Conservation (phyloP, 2,113 vertebrate genomes). For the Spea multiplicata region DNA sequence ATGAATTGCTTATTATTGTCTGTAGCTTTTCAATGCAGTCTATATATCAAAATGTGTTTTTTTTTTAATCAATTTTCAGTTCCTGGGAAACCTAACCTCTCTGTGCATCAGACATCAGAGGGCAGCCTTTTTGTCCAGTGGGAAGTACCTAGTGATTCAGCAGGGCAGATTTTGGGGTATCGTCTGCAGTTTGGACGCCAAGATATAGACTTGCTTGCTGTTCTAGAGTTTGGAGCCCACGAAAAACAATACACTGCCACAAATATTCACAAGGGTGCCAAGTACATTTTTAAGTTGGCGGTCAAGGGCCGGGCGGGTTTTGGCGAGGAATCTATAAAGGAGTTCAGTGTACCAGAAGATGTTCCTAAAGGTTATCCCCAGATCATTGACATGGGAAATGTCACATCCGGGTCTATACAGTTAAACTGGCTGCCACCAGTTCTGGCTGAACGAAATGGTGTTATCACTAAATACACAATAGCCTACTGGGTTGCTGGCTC, state of each 20-base stretch:
- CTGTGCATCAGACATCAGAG: slow-evolving; percentile 81
- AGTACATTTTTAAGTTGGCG: slow-evolving; percentile 88
- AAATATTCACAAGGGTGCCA: slow-evolving; percentile 85
- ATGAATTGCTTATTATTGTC: too few relatives aligned
- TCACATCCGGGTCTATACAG: slow-evolving; percentile 84
- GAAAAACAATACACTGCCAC: slow-evolving; percentile 75
- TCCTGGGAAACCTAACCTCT: slow-evolving; percentile 85
- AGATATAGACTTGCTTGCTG: slow-evolving; percentile 77
- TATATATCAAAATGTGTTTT: not conserved
- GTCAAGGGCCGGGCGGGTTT: slow-evolving; percentile 88
- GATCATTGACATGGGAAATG: slow-evolving; percentile 79
- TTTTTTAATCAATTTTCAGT: slow-evolving; percentile 66
- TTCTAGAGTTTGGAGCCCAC: slow-evolving; percentile 79
- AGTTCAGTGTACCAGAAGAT: slow-evolving; percentile 82
- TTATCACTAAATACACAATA: slow-evolving; percentile 90
- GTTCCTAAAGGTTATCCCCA: slow-evolving; percentile 87
- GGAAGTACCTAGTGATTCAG: slow-evolving; percentile 67
- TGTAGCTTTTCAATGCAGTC: not conserved
- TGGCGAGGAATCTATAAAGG: slow-evolving; percentile 81
- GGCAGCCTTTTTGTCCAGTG: slow-evolving; percentile 80
- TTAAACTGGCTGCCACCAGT: slow-evolving; percentile 91
- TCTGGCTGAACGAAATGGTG: slow-evolving; percentile 87
- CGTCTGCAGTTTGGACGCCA: slow-evolving; percentile 89
- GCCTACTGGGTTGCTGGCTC: slow-evolving; percentile 82
- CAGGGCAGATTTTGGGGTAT: slow-evolving; percentile 86